Percentiles rank a stretch among this genome's conserved stretches.
phyloP scores from a whole-genome alignment of 64 coral and sea anemone genomes.

The Hydrozoanthus tunicans region DNA sequence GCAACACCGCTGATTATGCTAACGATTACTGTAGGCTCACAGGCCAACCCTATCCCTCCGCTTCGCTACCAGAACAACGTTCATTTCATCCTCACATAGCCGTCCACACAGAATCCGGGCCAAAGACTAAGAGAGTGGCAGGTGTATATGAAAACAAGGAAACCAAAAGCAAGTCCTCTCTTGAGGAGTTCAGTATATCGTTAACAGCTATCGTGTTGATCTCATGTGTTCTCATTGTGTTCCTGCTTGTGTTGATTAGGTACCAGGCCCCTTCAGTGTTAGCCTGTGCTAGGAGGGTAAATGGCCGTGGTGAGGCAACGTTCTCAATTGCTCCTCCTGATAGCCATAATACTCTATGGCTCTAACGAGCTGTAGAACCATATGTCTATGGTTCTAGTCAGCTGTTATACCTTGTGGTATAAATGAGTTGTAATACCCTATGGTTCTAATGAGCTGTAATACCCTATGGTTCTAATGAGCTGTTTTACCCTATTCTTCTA shows the following conservation, averaged over 20 bases:
- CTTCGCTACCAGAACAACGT: not conserved
- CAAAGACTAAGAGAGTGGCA: not conserved
- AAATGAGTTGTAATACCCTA: no score
- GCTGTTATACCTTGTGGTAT: no score
- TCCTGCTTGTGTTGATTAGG: not conserved
- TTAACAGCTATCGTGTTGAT: not conserved
- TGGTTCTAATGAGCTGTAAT: no score
- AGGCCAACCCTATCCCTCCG: not conserved
- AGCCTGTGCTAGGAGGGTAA: not conserved
- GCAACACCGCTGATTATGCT: not conserved
- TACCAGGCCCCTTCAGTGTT: not conserved
- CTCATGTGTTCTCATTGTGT: not conserved
- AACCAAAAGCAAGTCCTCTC: not conserved
- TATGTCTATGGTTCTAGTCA: no score
- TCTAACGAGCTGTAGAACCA: no score
- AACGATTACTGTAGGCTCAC: not conserved
- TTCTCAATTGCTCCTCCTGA: not conserved
- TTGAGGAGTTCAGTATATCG: not conserved
- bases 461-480: no score
- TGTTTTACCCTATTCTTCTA: no score
- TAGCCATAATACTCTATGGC: no score
- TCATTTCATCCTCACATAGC: not conserved
- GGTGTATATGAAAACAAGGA: not conserved
- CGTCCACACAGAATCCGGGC: not conserved
- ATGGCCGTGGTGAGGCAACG: not conserved